Percentiles rank a stretch among this genome's conserved stretches.
phyloP scores from a whole-genome alignment of 2,113 vertebrate genomes.

The Stigmatopora argus region DNA sequence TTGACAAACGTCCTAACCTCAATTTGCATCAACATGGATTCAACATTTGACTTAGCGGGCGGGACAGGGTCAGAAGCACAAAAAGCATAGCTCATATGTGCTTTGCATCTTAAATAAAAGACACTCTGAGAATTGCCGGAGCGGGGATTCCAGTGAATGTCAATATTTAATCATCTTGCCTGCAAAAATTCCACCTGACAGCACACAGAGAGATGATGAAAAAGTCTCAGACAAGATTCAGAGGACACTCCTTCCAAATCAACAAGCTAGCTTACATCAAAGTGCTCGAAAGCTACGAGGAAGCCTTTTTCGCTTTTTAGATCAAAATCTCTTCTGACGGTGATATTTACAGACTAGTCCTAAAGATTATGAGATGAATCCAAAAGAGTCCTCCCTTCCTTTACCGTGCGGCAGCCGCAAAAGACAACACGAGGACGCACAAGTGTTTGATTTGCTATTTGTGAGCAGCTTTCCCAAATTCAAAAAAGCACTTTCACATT shows the following conservation, averaged over 20 bases:
- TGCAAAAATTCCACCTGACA: slow-evolving; percentile 26
- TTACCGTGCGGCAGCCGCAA: not conserved
- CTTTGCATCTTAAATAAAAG: slow-evolving; percentile 53
- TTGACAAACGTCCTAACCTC: not conserved
- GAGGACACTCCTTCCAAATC: slow-evolving; percentile 20
- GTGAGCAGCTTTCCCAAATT: slow-evolving; percentile 4
- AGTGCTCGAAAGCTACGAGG: not conserved
- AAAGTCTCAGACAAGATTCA: slow-evolving; percentile 11
- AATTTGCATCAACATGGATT: not conserved
- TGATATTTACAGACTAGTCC: not conserved
- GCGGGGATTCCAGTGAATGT: slow-evolving; percentile 48
- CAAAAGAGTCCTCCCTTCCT: not conserved
- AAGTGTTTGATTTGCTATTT: slow-evolving; percentile 19
- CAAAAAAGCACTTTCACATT: slow-evolving; percentile 19
- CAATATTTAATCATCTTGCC: slow-evolving; percentile 57
- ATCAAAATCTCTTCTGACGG: not conserved
- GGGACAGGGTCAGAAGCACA: not conserved
- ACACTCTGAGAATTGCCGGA: slow-evolving; percentile 51
- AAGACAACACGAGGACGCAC: not conserved
- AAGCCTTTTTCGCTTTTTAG: not conserved
- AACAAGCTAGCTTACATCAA: slow-evolving; percentile 28
- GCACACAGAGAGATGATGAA: slow-evolving; percentile 16
- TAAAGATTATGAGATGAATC: not conserved
- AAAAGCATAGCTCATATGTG: not conserved
- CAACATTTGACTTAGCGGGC: not conserved